A percentile compares a stretch with the other conserved stretches of the same genome.
Conservation (phyloP, 2,888 invertebrate species). For the Malthinus flaveolus region DNA sequence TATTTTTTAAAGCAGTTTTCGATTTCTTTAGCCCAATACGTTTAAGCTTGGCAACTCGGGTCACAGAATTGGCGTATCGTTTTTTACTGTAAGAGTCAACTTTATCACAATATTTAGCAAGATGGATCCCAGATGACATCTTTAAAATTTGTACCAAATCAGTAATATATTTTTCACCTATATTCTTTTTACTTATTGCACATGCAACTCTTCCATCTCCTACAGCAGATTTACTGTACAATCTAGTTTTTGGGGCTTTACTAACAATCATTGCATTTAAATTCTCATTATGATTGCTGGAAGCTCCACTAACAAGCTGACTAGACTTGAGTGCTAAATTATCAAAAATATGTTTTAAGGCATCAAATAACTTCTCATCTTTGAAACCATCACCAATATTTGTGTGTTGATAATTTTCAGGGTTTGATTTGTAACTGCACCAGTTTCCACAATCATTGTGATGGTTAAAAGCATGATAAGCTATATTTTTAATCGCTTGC, state of each 20-base stretch:
- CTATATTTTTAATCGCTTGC: slow-evolving; percentile 1
- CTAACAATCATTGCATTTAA: not conserved
- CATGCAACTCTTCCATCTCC: not conserved
- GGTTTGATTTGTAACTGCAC: not conserved
- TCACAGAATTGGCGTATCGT: not conserved
- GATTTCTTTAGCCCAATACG: slow-evolving; percentile 12
- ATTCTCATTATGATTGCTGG: not conserved
- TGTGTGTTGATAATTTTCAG: not conserved
- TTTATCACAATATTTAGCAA: not conserved
- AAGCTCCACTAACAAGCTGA: not conserved
- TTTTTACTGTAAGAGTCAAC: not conserved
- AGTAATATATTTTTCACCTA: not conserved
- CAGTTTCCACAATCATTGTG: not conserved
- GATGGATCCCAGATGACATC: not conserved
- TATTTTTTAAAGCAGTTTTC: slow-evolving; percentile 23
- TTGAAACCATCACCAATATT: not conserved
- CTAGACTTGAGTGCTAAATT: not conserved
- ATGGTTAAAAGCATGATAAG: not conserved
- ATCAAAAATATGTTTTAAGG: not conserved
- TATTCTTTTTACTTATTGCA: not conserved
- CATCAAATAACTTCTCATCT: not conserved
- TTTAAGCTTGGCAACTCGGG: not conserved
- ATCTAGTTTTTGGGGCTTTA: not conserved
- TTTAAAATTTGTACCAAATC: not conserved
- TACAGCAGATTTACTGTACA: not conserved